A percentile compares a stretch with the other conserved stretches of the same genome.
These are phyloP conservation scores for Trichoplax adhaerens DNA, from an alignment of 37 sponge, comb jelly and placozoan species.

Conservation along the genomic window DNA sequence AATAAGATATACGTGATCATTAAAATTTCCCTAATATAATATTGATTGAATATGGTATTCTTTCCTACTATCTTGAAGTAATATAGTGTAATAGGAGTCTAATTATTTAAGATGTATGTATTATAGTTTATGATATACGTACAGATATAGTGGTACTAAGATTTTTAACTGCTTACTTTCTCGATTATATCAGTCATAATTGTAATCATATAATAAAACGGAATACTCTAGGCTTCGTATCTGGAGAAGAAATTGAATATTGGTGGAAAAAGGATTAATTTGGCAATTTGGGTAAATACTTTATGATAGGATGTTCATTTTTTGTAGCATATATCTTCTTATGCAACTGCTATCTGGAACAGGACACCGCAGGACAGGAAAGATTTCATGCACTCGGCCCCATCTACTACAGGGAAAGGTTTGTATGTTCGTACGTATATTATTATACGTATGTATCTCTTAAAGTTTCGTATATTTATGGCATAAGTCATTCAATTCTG, in stretches of 20 bases:
- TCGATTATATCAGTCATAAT: no score
- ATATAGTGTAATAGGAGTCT: no score
- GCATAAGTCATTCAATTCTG: not conserved
- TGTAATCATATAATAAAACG: not conserved
- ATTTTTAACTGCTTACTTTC: not conserved
- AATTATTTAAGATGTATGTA: no score
- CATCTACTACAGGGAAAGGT: constrained; percentile 96
- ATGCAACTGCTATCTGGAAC: not conserved
- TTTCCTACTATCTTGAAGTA: no score
- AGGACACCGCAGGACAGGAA: constrained; percentile 99
- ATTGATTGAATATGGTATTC: no score
- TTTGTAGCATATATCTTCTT: no score
- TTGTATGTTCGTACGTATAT: constrained; percentile 1
- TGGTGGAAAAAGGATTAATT: constrained; percentile 49
- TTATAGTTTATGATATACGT: no score
- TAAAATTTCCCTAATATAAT: no score
- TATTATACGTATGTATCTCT: not conserved
- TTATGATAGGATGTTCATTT: not conserved
- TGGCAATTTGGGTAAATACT: constrained; percentile 74
- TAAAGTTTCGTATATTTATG: not conserved
- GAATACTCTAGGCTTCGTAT: constrained; percentile 59
- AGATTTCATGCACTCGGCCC: constrained; percentile 95
- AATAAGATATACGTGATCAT: no score
- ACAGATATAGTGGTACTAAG: no score
- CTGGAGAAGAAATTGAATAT: constrained; percentile 77